Percentiles rank a stretch among this genome's conserved stretches.
These are phyloP conservation scores for Ypsolopha sequella DNA, from an alignment of 2,888 invertebrate genomes.

Conservation along the genomic window DNA sequence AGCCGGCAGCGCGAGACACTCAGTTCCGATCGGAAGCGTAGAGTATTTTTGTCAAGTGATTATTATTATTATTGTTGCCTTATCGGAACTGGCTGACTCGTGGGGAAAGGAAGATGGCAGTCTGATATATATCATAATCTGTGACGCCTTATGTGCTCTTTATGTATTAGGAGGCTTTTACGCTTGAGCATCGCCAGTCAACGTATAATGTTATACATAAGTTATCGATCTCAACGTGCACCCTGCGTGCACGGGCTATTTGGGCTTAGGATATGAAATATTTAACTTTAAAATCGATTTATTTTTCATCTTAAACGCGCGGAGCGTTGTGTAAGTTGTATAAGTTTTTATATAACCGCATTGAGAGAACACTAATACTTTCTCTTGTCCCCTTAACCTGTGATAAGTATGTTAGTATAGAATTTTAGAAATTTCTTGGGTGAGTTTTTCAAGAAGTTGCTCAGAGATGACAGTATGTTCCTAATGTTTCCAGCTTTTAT, in stretches of 20 bases:
- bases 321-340: conserved; percentile 39
- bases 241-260: conserved; percentile 41
- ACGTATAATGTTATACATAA: conserved; percentile 40
- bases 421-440: conserved; percentile 55
- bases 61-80: neutral
- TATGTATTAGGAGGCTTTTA: conserved; percentile 43
- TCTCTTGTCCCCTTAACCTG: conserved; percentile 71
- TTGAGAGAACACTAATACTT: conserved; percentile 64
- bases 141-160: conserved; percentile 32
- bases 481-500: conserved; percentile 17
- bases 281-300: neutral
- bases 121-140: neutral
- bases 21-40: neutral
- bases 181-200: conserved; percentile 55
- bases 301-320: neutral
- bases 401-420: conserved; percentile 69
- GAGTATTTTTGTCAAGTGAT: conserved; percentile 4
- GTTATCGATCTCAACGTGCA: conserved; percentile 60
- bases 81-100: neutral
- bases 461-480: conserved; percentile 4
- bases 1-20: neutral
- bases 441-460: conserved; percentile 41
- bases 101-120: neutral
- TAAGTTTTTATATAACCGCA: conserved; percentile 45
- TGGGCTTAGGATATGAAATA: conserved; percentile 32